Conservation (phyloP, 1,140 invertebrate species). For the Pollicipes pollicipes region DNA sequence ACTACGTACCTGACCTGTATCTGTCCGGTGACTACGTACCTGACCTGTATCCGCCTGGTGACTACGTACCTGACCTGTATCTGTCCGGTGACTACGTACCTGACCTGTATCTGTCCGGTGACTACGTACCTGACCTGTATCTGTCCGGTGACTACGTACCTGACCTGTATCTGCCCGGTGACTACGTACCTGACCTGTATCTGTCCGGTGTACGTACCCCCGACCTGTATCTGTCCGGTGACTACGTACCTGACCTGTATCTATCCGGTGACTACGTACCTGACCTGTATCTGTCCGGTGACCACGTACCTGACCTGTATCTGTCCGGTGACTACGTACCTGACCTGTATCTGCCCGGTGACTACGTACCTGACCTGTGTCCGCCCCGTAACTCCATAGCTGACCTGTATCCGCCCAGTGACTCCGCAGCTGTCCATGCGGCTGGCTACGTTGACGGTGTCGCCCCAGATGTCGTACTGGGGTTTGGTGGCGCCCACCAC, state of each 20-base stretch:
- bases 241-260: neutral
- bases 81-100: too few relatives aligned
- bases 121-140: too few relatives aligned
- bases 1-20: too few relatives aligned
- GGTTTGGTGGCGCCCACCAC: slow-evolving; percentile 92
- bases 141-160: too few relatives aligned
- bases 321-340: neutral
- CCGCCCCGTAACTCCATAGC: neutral
- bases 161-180: neutral
- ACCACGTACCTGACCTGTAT: neutral
- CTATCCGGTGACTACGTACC: neutral
- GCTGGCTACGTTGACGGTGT: slow-evolving; percentile 87
- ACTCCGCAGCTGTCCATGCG: slow-evolving; percentile 90
- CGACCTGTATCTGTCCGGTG: slow-evolving; percentile 41
- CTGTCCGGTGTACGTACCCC: slow-evolving; percentile 19
- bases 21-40: too few relatives aligned
- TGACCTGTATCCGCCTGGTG: too few relatives aligned
- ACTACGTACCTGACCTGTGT: neutral
- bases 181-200: neutral
- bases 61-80: too few relatives aligned
- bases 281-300: slow-evolving; percentile 22
- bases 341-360: neutral
- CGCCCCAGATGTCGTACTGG: slow-evolving; percentile 95
- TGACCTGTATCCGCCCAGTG: slow-evolving; percentile 51
- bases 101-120: too few relatives aligned